Base-by-base conservation (phyloP, 1,140 invertebrate genomes). In the Sarcophaga bullata region DNA sequence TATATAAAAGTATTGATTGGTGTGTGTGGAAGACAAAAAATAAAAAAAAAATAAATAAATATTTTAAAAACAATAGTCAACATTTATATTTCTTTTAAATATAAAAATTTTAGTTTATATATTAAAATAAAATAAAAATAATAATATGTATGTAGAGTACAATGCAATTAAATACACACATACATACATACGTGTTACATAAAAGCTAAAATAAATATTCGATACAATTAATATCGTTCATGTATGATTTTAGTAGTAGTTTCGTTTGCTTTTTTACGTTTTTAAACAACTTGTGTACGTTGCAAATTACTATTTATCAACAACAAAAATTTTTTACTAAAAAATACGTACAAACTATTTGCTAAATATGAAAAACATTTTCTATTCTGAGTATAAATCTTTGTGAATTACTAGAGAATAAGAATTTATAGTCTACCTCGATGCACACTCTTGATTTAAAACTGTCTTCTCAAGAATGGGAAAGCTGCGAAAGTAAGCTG, bases 401-500 rank as follows among this genome's bases (percentile, higher is more conserved):
- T 76, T 78, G 58, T 82, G 73, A 72, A 73, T 19, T 68, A 82
- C 47, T 11, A 17, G 47, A 76, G 54, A 49, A 78, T 48, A 80
- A 80, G 13, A 46, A 82, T 52, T 68, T 81, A 78, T 73, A 83
- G 47, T 68, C 83, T 92, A 92, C 93, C 92, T 92, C 87, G 92
- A 91, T 80, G 92, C 91, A 49, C 94, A 94, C 86, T 96, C 95
- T 90, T 95, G 95, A 86, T 95, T 96, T 68, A 98, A 92, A 62
- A 95, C 92, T 58, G 93, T 93, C 83, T 91, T 93, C 87, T 97
- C 95, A 47, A 98, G 91, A 7, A 95, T 88, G 17, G 97, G 97
- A 91, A 98, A 98, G 85, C 95, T 92, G 90, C 92, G 92, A 89
- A 94, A 94, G 89, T 94, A 95, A 8, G 93, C 94, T 58, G 94